Base-by-base conservation (phyloP, 1,140 invertebrate genomes). In the Drosophila eugracilis region DNA sequence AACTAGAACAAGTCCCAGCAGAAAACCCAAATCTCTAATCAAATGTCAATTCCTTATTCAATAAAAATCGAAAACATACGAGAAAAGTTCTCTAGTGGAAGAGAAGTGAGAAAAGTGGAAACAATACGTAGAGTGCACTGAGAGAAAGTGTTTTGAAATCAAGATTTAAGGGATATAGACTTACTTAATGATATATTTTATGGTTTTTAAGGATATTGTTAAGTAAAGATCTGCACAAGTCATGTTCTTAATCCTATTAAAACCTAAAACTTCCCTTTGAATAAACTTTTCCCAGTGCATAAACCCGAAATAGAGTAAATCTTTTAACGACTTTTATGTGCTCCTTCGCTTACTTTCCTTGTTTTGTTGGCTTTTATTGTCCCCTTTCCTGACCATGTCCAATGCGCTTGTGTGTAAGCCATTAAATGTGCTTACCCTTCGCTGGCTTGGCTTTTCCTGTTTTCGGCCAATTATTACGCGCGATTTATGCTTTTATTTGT, bases 401-500 rank as follows among this genome's bases (percentile, higher is more conserved):
- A 75, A 65, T 52, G 55, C 78, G 80, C 79, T 79, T 84, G 55
- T 54, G 65, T 72, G 62, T 65, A 81, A 81, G 83, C 83, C 74
- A 86, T 88, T 86, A 83, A 88, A 78, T 88, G 84, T 83, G 84
- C 75, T 67, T 53, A 41, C 42, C 59, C 48, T 42, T 67, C 45
- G 45, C 65, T 44, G 28, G 65, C 63, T 67, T 67, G 57, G 69
- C 57, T 73, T 52, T 47, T 70, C 49, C 50, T 70, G 65, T 84
- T 85, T 80, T 86, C 66, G 75, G 78, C 84, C 83, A 88, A 88
- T 88, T 88, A 88, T 88, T 83, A 89, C 83, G 83, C 83, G 83
- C 83, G 84, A 88, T 88, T 88, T 86, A 86, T 86, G 83, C 78
- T 80, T 78, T 88, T 88, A 89, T 88, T 88, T 88, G 83, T 86